phyloP scores from a whole-genome alignment of 2,113 vertebrate species.

The Ammodytes dubius region DNA sequence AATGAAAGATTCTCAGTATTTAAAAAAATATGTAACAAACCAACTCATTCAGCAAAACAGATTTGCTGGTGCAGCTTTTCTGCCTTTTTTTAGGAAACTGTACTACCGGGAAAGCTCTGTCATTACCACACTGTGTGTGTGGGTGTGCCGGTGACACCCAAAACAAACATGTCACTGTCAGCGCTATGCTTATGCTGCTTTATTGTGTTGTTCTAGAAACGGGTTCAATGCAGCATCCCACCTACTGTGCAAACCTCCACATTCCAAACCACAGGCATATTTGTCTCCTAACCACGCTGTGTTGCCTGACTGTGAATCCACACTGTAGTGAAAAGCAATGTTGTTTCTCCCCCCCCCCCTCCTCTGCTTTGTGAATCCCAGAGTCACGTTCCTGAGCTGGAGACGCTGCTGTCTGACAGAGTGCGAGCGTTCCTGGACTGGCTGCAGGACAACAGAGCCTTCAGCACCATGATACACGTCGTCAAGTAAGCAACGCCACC shows the following conservation, averaged over 20 bases:
- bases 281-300: conserved; percentile 28
- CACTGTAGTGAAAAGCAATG: conserved; percentile 7
- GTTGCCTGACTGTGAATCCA: background rate
- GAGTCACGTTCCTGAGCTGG: conserved; percentile 92
- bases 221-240: conserved; percentile 4
- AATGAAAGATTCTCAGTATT: background rate
- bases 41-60: conserved; percentile 32
- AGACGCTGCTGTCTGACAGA: conserved; percentile 90
- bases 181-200: conserved; percentile 43
- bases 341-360: conserved; percentile 15
- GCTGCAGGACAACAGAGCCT: conserved; percentile 92
- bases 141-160: conserved; percentile 37
- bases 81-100: conserved; percentile 5
- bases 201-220: conserved; percentile 39
- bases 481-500: conserved; percentile 89
- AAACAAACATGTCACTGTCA: conserved; percentile 36
- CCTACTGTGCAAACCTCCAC: conserved; percentile 16
- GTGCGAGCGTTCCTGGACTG: conserved; percentile 92
- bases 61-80: conserved; percentile 44
- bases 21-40: conserved; percentile 7
- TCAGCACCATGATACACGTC: conserved; percentile 89
- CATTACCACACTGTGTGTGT: conserved; percentile 24
- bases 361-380: conserved; percentile 63
- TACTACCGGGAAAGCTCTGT: conserved; percentile 44
- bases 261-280: conserved; percentile 31